A percentile compares a stretch with the other conserved stretches of the same genome.
Conservation (phyloP, 2,113 vertebrate species). For the Phyllopteryx taeniolatus region DNA sequence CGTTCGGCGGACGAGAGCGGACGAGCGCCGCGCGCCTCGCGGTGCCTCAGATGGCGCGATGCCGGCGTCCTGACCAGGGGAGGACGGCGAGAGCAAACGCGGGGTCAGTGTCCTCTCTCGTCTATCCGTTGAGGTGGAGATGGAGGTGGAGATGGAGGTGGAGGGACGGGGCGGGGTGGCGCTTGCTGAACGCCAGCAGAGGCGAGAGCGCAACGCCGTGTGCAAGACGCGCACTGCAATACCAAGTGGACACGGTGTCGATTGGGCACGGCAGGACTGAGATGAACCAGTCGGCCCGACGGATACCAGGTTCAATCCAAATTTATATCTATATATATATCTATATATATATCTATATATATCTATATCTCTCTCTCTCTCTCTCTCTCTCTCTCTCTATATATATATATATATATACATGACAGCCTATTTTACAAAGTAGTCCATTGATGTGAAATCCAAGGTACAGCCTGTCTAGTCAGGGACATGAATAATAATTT, state of each 20-base stretch:
- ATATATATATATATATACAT: no score
- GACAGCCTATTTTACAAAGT: no score
- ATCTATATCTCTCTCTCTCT: no score
- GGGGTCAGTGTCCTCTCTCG: conserved; percentile 13
- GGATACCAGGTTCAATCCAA: no score
- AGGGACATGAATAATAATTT: no score
- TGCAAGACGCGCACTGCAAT: conserved; percentile 64
- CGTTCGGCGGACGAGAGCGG: background rate
- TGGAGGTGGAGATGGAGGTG: conserved; percentile 23
- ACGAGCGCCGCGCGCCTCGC: conserved; percentile 22
- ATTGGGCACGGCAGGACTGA: conserved; percentile 2
- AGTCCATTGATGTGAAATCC: no score
- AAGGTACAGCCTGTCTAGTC: no score
- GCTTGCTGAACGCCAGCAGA: background rate
- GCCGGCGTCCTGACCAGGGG: conserved; percentile 12
- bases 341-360: no score
- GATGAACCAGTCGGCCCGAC: background rate
- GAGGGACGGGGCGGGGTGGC: conserved; percentile 35
- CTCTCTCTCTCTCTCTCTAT: no score
- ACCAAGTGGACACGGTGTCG: conserved; percentile 10
- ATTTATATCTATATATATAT: no score
- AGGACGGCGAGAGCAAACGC: conserved; percentile 10
- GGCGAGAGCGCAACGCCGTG: conserved; percentile 60
- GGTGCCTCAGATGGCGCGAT: conserved; percentile 1
- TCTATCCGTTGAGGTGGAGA: conserved; percentile 18